phyloP scores from a whole-genome alignment of 2,888 invertebrate species.

The Zygaena filipendulae region DNA sequence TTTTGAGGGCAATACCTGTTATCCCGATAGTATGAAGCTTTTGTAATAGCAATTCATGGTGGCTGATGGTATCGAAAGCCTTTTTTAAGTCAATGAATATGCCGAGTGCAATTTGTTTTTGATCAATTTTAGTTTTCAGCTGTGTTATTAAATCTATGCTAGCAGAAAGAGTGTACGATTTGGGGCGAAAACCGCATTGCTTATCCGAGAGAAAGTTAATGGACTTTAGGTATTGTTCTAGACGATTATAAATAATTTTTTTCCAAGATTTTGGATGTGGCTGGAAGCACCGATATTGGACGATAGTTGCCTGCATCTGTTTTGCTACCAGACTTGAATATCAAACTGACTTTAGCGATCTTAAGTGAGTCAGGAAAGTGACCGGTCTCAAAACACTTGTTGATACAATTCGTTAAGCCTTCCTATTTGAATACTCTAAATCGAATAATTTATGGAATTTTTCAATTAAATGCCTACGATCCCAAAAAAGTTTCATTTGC shows the following conservation, averaged over 20 bases:
- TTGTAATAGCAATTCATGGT: neutral
- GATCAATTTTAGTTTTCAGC: conserved; percentile 10
- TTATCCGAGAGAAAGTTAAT: conserved; percentile 2
- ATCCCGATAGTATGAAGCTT: conserved; percentile 10
- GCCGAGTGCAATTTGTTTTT: neutral
- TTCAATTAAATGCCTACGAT: too few relatives aligned
- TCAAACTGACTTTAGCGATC: conserved; percentile 2
- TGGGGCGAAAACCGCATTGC: too few relatives aligned
- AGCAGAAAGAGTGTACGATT: neutral
- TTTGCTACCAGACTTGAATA: conserved; percentile 7
- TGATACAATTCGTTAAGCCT: conserved; percentile 3
- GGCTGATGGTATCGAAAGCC: neutral
- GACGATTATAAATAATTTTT: conserved; percentile 4
- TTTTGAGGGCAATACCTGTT: neutral
- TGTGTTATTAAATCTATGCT: neutral
- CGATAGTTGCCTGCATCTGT: conserved; percentile 7
- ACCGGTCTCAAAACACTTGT: conserved; percentile 5
- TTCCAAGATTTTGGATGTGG: conserved; percentile 7
- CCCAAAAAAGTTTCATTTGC: too few relatives aligned
- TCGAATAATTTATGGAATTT: too few relatives aligned
- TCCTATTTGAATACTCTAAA: too few relatives aligned
- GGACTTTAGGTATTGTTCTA: neutral
- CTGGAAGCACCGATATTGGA: conserved; percentile 8
- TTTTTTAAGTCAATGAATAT: neutral
- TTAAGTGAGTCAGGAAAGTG: conserved; percentile 8